Base-by-base conservation (phyloP, 2,888 invertebrate species). In the Metacarcinus magister region DNA sequence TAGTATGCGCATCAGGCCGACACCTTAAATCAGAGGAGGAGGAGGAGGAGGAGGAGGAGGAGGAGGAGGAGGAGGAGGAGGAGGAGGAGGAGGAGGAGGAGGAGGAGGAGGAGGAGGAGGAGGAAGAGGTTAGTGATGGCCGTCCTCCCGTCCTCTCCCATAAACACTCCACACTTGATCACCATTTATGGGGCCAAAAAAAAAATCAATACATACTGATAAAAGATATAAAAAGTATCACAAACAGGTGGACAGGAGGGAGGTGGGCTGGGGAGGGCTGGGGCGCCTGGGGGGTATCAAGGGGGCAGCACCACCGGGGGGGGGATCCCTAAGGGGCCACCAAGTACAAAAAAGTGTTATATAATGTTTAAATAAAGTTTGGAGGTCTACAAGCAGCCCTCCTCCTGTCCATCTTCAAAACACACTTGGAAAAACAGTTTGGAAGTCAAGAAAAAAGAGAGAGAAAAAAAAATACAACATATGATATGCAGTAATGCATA, bases 191-290 rank as follows among this genome's bases (percentile, higher is more conserved):
- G 19, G 2, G 10, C 2, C 32, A 87, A 16, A 39, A 2, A 39
- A 13, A 13, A 32, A 87, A 32, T 32, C 28, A 32, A 23, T 19
- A 67, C 67, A 87, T 32, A 87, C 87, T 39, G 16, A 10, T 87
- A 75, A 87, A 87, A 87, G 32, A 39, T 87, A 87, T 87, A 32
- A 39, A 87, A 39, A 39, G 39, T 87, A 87, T 87, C 87, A 87
- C 87, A 87, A 87, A 39, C 10, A 10, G 10, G 39, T 39, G 87
- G 87, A 32, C 39, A 87, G 87, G 87, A 87, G 16, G n/a, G 82
- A 82, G 16, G 32, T 32, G 5, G 8, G 39, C 10, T 16, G 16
- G 39, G 87, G 32, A 16, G 39, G 39, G 16, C 0, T 32, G 39
- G 32, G 19, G 87, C n/a, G n/a, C n/a, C n/a, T n/a, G 39, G 28